These are phyloP conservation scores for Pollicipes pollicipes DNA, from an alignment of 1,140 invertebrate genomes.

Conservation along the genomic window DNA sequence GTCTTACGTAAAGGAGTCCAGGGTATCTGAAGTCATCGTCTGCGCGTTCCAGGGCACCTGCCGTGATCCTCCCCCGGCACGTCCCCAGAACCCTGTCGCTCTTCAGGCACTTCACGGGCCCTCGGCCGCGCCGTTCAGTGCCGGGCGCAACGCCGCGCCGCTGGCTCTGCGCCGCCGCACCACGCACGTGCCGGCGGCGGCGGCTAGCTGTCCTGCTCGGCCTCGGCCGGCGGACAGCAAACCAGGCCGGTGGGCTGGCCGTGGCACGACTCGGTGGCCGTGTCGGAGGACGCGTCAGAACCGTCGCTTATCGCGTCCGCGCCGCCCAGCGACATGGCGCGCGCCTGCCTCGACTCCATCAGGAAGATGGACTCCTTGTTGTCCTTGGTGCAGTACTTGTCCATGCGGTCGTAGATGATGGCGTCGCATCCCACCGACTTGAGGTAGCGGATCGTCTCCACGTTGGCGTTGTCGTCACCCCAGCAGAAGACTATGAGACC, in stretches of 20 bases:
- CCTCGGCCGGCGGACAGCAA: not conserved
- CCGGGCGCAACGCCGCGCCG: not conserved
- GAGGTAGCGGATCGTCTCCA: conserved; percentile 62
- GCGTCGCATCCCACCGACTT: conserved; percentile 75
- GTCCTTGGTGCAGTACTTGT: conserved; percentile 55
- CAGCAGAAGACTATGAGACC: conserved; percentile 82
- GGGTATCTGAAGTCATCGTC: no score
- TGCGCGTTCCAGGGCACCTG: no score
- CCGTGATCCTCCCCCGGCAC: no score
- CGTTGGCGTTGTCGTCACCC: conserved; percentile 87
- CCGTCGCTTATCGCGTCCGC: not conserved
- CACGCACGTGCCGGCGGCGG: conserved; percentile 8
- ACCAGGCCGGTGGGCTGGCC: not conserved
- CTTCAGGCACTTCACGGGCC: no score
- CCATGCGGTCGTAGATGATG: conserved; percentile 77
- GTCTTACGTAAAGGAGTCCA: no score
- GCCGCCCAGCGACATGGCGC: conserved; percentile 3
- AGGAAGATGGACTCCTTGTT: conserved; percentile 67
- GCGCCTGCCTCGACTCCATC: conserved; percentile 45
- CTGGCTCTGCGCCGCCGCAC: no score
- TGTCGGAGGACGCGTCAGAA: not conserved
- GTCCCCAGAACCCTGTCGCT: no score
- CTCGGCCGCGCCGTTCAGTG: no score
- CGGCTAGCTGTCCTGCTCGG: not conserved
- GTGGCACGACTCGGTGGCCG: not conserved